Evolutionary conservation across 1,140 invertebrate genomes (phyloP).

Genomic region (Telenomus remus): DNA sequence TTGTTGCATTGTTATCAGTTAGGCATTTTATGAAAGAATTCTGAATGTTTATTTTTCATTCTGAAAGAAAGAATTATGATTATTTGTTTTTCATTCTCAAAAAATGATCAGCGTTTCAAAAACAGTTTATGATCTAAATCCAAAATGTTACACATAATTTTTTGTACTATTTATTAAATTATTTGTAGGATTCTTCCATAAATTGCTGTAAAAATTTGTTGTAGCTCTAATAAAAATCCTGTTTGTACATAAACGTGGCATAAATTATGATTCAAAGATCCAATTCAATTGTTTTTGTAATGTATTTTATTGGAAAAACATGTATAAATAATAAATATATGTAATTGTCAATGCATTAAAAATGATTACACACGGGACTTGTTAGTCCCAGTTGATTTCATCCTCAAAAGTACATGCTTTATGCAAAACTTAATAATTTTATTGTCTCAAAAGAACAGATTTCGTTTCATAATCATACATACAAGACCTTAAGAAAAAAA

Average conservation of each 20-base stretch:
- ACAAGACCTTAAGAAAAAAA: neutral
- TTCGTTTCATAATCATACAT: neutral
- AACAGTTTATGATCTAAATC: too few species aligned
- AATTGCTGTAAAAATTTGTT: constrained; percentile 4
- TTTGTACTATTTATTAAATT: too few species aligned
- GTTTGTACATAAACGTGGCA: constrained; percentile 16
- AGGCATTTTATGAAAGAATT: constrained; percentile 12
- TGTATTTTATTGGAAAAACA: constrained; percentile 25
- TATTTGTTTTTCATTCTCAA: too few species aligned
- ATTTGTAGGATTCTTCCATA: constrained; percentile 7
- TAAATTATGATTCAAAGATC: neutral
- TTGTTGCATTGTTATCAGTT: neutral
- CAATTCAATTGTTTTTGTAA: constrained; percentile 12
- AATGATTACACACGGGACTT: constrained; percentile 1
- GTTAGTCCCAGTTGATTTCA: constrained; percentile 8
- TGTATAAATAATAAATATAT: constrained; percentile 5
- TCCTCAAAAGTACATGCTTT: constrained; percentile 9
- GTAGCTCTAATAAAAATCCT: neutral
- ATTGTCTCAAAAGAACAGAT: neutral
- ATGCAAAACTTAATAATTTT: constrained; percentile 1
- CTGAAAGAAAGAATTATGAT: too few species aligned
- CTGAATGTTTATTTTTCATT: too few species aligned
- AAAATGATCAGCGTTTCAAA: too few species aligned
- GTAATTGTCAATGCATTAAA: constrained; percentile 8
- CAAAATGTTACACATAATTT: too few species aligned